These are phyloP conservation scores for Vulpes lagopus DNA, from an alignment of 2,113 vertebrate species.

Conservation along the genomic window DNA sequence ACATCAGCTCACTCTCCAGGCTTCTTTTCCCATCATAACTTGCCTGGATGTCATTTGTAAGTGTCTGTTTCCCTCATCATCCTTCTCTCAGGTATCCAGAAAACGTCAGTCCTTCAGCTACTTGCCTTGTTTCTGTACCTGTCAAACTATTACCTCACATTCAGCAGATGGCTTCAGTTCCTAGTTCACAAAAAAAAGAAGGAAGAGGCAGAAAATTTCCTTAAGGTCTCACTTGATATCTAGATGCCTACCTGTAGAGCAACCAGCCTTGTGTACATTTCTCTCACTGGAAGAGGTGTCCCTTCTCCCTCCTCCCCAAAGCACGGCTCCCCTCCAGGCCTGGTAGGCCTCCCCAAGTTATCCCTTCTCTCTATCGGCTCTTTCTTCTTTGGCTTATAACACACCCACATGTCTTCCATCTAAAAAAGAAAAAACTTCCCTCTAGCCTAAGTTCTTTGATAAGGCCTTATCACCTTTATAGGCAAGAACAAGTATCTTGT, in stretches of 20 bases:
- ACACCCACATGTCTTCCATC: background rate
- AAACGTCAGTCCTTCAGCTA: background rate
- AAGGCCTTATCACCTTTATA: background rate
- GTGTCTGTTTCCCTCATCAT: background rate
- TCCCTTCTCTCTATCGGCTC: background rate
- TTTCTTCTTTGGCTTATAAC: background rate
- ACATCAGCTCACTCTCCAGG: background rate
- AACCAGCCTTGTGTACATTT: background rate
- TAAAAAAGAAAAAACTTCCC: slow-evolving; percentile 4
- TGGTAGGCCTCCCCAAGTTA: background rate
- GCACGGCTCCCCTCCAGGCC: background rate
- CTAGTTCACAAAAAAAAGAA: background rate
- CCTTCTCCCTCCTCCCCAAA: background rate
- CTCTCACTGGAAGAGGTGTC: background rate
- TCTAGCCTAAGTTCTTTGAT: background rate
- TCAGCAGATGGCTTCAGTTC: background rate
- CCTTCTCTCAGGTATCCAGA: background rate
- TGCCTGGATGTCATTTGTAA: background rate
- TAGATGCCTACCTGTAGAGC: background rate
- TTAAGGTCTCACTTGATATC: background rate
- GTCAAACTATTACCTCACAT: background rate
- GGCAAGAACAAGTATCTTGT: background rate
- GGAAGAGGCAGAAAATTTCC: background rate
- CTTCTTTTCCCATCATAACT: background rate
- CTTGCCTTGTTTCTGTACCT: background rate